Percentiles rank a stretch among this genome's conserved stretches.
Evolutionary conservation across 2,888 invertebrate genomes (phyloP).

Genomic region (Drosophila histrio): DNA sequence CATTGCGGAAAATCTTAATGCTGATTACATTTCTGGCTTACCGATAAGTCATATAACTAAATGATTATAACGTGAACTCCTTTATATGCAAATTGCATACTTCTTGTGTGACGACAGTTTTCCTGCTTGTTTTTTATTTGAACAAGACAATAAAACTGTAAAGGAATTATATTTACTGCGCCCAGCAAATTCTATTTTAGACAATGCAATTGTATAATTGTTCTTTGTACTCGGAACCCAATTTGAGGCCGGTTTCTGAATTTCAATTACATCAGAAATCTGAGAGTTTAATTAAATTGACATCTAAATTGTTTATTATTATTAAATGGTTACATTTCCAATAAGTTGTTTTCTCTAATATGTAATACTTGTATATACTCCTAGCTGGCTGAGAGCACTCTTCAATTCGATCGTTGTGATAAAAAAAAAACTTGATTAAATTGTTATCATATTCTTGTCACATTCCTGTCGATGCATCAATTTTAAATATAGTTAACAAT

Average conservation of each 20-base stretch:
- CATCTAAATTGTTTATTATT: not conserved
- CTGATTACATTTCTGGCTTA: constrained; percentile 41
- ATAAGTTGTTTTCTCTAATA: no score
- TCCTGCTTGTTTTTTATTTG: constrained; percentile 25
- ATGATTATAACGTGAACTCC: constrained; percentile 27
- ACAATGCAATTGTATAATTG: constrained; percentile 39
- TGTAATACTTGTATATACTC: no score
- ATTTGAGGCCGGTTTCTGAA: constrained; percentile 17
- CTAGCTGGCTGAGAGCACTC: no score
- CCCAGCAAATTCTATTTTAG: not conserved
- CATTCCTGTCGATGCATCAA: not conserved
- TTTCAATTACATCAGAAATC: constrained; percentile 23
- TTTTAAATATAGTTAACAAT: constrained; percentile 3
- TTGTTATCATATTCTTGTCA: constrained; percentile 1
- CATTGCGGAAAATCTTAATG: constrained; percentile 19
- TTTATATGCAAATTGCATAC: constrained; percentile 42
- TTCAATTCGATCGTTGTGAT: not conserved
- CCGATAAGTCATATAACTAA: constrained; percentile 40
- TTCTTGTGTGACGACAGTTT: constrained; percentile 29
- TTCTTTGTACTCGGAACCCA: constrained; percentile 1
- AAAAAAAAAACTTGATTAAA: constrained; percentile 4
- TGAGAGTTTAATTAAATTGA: constrained; percentile 22
- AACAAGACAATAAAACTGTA: constrained; percentile 49
- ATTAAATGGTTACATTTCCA: not conserved
- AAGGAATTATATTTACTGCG: constrained; percentile 57